Conservation (phyloP, 2,797 vertebrate genomes). For the Meda fulgida region DNA sequence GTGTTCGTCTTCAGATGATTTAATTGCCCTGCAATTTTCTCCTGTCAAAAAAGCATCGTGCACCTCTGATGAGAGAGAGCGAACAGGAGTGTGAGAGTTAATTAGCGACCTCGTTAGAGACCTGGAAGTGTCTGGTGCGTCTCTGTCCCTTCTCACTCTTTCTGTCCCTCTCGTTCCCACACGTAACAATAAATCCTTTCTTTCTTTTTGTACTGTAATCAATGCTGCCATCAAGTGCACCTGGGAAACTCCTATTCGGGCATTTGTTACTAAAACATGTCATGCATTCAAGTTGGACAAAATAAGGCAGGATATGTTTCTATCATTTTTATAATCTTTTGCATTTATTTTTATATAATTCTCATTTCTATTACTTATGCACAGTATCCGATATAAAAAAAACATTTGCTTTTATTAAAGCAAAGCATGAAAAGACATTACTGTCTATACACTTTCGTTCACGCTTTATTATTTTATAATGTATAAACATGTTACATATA, state of each 20-base stretch:
- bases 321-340: not conserved
- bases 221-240: constrained; percentile 31
- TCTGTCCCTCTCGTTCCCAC: constrained; percentile 26
- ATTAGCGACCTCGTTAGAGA: constrained; percentile 86
- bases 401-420: not conserved
- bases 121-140: constrained; percentile 77
- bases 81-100: constrained; percentile 82
- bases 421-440: not conserved
- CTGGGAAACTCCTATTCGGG: constrained; percentile 12
- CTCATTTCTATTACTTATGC: not conserved
- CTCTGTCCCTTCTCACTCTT: constrained; percentile 59
- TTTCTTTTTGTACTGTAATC: constrained; percentile 34
- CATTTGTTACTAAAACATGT: not conserved
- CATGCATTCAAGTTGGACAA: not conserved
- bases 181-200: constrained; percentile 25
- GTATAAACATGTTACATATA: not conserved
- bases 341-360: constrained; percentile 1
- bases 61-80: constrained; percentile 75
- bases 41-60: constrained; percentile 82
- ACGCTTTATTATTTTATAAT: not conserved
- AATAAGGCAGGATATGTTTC: not conserved
- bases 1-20: constrained; percentile 83
- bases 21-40: constrained; percentile 85
- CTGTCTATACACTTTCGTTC: not conserved
- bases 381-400: not conserved